Conservation (phyloP, 2,113 vertebrate species). For the Mustelus asterias region DNA sequence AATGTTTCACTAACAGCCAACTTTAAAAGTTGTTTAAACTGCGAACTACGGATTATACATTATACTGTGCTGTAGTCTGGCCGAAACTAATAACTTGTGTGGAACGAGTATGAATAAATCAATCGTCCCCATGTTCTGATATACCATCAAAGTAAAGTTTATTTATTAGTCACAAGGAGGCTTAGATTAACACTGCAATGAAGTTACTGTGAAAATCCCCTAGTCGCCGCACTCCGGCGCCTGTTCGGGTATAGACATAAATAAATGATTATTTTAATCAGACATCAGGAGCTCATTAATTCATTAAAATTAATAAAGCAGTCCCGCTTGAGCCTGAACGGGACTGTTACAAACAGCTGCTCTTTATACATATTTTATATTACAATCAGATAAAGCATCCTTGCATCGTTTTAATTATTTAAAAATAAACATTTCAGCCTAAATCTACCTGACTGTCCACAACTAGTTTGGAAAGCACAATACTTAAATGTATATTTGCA, state of each 20-base stretch:
- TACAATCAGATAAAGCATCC: conserved; percentile 77
- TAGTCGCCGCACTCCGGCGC: too few relatives aligned
- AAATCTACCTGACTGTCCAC: conserved; percentile 80
- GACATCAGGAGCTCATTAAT: conserved; percentile 33
- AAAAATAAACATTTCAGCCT: conserved; percentile 85
- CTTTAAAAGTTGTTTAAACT: background rate
- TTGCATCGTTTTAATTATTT: conserved; percentile 75
- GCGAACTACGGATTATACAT: too few relatives aligned
- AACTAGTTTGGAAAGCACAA: conserved; percentile 73
- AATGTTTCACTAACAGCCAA: background rate
- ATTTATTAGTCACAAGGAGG: too few relatives aligned
- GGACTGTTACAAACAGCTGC: conserved; percentile 76
- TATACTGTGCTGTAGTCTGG: background rate
- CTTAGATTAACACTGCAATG: too few relatives aligned
- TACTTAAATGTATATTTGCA: conserved; percentile 64
- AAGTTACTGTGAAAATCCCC: too few relatives aligned
- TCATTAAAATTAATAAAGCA: conserved; percentile 43
- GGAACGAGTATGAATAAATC: background rate
- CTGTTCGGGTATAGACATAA: background rate
- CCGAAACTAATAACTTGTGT: background rate
- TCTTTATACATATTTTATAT: conserved; percentile 91
- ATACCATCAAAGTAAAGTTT: background rate
- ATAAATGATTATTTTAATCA: background rate
- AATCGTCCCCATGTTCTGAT: background rate
- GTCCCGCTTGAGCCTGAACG: conserved; percentile 53